These are phyloP conservation scores for Catostylus mosaicus DNA, from an alignment of 30 jellyfish, hydroid and myxozoan genomes.

Conservation along the genomic window DNA sequence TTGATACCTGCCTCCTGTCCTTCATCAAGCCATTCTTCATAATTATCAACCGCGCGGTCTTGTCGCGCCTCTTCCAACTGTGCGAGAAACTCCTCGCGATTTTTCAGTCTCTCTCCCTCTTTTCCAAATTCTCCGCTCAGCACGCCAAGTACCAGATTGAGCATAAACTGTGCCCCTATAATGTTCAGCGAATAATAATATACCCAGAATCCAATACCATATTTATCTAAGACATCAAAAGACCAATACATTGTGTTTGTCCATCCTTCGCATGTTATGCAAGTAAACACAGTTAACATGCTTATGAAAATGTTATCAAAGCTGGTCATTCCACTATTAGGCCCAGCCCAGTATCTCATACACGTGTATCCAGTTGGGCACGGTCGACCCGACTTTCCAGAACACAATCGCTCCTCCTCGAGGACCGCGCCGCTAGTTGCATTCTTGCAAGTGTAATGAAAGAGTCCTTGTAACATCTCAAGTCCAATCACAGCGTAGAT, in stretches of 20 bases:
- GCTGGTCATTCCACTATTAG: constrained; percentile 80
- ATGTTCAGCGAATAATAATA: constrained; percentile 70
- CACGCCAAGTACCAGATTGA: constrained; percentile 90
- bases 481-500: constrained; percentile 83
- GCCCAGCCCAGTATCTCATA: constrained; percentile 83
- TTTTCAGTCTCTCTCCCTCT: constrained; percentile 86
- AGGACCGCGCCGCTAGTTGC: constrained; percentile 42
- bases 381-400: constrained; percentile 48
- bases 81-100: constrained; percentile 72
- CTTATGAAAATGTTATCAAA: constrained; percentile 78
- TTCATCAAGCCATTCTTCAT: constrained; percentile 82
- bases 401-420: constrained; percentile 55
- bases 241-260: constrained; percentile 86
- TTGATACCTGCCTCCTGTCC: constrained; percentile 63
- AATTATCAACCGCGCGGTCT: constrained; percentile 76
- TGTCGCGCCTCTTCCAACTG: constrained; percentile 66
- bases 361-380: constrained; percentile 83
- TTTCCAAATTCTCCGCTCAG: constrained; percentile 92
- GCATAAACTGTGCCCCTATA: constrained; percentile 90
- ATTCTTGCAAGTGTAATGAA: constrained; percentile 79
- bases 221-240: constrained; percentile 67
- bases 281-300: constrained; percentile 79
- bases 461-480: constrained; percentile 64
- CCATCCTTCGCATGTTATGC: constrained; percentile 96
- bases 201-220: constrained; percentile 70